These are phyloP conservation scores for Tetrax tetrax DNA, from an alignment of 2,113 vertebrate species.

Conservation along the genomic window DNA sequence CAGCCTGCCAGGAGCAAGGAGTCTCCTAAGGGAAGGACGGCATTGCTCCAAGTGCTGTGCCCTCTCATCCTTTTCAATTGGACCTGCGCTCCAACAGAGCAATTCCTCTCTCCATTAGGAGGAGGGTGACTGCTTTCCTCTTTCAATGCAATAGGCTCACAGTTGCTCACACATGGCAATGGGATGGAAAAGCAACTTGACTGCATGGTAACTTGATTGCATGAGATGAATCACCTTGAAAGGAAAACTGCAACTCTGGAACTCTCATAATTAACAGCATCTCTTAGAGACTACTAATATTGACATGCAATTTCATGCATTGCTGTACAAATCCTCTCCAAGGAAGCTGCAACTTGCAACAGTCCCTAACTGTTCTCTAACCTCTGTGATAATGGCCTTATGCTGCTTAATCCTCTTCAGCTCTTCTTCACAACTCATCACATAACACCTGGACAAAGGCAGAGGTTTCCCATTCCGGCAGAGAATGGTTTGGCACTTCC, in stretches of 20 bases:
- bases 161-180: not conserved
- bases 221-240: not conserved
- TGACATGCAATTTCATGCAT: not conserved
- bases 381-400: conserved; percentile 96
- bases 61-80: not conserved
- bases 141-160: not conserved
- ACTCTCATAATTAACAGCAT: not conserved
- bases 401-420: conserved; percentile 88
- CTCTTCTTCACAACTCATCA: conserved; percentile 90
- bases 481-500: conserved; percentile 94
- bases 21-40: not conserved
- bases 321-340: not conserved
- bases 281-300: not conserved
- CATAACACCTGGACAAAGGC: conserved; percentile 87
- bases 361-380: conserved; percentile 50
- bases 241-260: not conserved
- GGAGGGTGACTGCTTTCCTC: not conserved
- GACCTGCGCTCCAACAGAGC: not conserved
- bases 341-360: not conserved
- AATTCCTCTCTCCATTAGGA: not conserved
- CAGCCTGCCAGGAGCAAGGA: not conserved
- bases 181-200: not conserved
- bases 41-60: not conserved
- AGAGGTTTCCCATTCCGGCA: conserved; percentile 93
- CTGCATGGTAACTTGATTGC: not conserved